These are phyloP conservation scores for Lateolabrax maculatus DNA, from an alignment of 2,797 vertebrate species.

Conservation along the genomic window DNA sequence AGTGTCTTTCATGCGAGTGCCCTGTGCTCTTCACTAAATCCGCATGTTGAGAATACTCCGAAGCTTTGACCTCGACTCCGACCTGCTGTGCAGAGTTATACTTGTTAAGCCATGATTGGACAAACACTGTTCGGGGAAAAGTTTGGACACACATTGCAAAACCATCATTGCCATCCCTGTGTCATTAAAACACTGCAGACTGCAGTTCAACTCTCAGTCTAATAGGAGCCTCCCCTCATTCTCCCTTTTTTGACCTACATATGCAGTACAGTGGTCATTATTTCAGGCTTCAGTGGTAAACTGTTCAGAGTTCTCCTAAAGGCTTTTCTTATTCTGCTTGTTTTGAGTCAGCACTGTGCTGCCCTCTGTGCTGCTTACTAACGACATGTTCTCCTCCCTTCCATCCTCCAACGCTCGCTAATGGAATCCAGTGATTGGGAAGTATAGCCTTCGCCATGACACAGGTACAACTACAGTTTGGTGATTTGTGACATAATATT, in stretches of 20 bases:
- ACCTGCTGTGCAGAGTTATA: background rate
- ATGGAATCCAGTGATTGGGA: constrained; percentile 83
- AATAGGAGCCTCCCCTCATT: constrained; percentile 15
- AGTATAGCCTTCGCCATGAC: constrained; percentile 87
- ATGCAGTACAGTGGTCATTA: constrained; percentile 50
- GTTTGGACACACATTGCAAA: background rate
- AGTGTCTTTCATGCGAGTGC: background rate
- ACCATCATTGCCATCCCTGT: background rate
- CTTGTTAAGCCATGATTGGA: background rate
- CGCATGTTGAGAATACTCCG: background rate
- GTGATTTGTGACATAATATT: background rate
- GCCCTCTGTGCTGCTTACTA: constrained; percentile 42
- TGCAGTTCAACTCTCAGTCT: constrained; percentile 13
- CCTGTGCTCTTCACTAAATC: no score
- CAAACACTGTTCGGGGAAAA: no score
- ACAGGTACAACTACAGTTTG: constrained; percentile 73
- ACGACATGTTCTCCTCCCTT: constrained; percentile 44
- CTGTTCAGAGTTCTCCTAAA: constrained; percentile 33
- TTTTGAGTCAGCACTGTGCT: constrained; percentile 53
- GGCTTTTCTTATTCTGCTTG: constrained; percentile 22
- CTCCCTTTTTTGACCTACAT: constrained; percentile 63
- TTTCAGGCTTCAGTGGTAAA: constrained; percentile 44
- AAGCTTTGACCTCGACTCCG: background rate
- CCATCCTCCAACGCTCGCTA: constrained; percentile 7
- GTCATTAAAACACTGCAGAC: constrained; percentile 42